Percentiles rank a stretch among this genome's conserved stretches.
Conservation (phyloP, 35 echinoderm and acorn worm genomes). For the Diadema setosum region DNA sequence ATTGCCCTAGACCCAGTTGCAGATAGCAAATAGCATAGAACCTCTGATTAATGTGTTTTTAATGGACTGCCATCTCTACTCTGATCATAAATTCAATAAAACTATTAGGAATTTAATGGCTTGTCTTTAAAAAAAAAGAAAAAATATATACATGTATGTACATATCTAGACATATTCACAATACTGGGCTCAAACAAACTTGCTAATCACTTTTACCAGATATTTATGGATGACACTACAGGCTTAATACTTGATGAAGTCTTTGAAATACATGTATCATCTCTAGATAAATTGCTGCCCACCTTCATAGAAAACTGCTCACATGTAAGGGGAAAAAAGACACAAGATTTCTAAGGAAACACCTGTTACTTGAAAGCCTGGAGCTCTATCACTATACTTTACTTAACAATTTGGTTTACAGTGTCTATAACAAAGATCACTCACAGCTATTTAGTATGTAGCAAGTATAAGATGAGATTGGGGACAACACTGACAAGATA, state of each 20-base stretch:
- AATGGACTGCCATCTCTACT: too few species aligned
- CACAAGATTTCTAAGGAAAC: not conserved
- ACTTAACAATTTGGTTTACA: too few species aligned
- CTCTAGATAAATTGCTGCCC: too few species aligned
- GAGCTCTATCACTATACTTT: not conserved
- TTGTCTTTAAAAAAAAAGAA: not conserved
- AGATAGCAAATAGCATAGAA: too few species aligned
- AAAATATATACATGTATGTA: too few species aligned
- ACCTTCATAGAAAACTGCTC: too few species aligned
- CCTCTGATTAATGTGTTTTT: too few species aligned
- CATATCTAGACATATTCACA: too few species aligned
- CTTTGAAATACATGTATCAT: not conserved
- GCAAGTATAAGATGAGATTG: not conserved
- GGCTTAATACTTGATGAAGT: not conserved
- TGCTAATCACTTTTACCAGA: not conserved
- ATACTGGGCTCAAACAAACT: not conserved
- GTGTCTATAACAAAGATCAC: not conserved
- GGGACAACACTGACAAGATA: not conserved
- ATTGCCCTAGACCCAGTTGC: too few species aligned
- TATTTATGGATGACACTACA: not conserved
- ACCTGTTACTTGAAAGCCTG: not conserved
- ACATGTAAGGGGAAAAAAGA: too few species aligned
- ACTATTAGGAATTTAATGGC: not conserved
- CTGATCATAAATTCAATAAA: not conserved
- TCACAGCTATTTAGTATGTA: not conserved